These are phyloP conservation scores for Psophia crepitans DNA, from an alignment of 2,113 vertebrate genomes.

Conservation along the genomic window DNA sequence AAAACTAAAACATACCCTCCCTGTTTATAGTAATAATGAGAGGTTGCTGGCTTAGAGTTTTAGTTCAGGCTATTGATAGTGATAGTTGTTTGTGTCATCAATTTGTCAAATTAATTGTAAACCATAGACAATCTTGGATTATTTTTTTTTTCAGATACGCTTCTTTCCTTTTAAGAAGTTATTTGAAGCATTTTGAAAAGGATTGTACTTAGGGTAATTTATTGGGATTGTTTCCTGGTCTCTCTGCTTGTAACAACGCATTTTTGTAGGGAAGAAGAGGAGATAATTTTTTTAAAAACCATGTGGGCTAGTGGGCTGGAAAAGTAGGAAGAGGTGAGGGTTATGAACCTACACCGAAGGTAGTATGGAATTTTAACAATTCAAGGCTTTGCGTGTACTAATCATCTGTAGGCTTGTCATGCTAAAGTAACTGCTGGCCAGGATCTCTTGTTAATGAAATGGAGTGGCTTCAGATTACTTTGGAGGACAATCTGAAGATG, in stretches of 20 bases:
- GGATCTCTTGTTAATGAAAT: neutral
- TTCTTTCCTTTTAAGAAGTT: neutral
- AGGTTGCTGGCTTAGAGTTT: neutral
- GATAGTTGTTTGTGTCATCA: neutral
- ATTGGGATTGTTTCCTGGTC: neutral
- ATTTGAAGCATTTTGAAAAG: neutral
- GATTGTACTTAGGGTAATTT: neutral
- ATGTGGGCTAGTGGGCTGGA: neutral
- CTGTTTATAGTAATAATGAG: neutral
- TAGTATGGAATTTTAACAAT: neutral
- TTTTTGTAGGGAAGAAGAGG: neutral
- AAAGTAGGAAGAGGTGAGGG: neutral
- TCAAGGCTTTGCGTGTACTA: neutral
- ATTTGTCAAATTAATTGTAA: neutral
- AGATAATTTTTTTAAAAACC: neutral
- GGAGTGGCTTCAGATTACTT: neutral
- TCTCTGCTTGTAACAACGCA: neutral
- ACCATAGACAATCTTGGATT: neutral
- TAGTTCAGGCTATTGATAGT: neutral
- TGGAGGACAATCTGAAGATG: neutral
- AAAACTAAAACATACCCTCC: neutral
- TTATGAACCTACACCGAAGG: neutral
- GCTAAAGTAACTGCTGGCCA: neutral
- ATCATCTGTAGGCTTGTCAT: neutral
- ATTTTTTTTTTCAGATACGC: neutral